Percentiles rank a stretch among this genome's conserved stretches.
phyloP scores from a whole-genome alignment of 2,113 vertebrate genomes.

The Corythoichthys intestinalis region DNA sequence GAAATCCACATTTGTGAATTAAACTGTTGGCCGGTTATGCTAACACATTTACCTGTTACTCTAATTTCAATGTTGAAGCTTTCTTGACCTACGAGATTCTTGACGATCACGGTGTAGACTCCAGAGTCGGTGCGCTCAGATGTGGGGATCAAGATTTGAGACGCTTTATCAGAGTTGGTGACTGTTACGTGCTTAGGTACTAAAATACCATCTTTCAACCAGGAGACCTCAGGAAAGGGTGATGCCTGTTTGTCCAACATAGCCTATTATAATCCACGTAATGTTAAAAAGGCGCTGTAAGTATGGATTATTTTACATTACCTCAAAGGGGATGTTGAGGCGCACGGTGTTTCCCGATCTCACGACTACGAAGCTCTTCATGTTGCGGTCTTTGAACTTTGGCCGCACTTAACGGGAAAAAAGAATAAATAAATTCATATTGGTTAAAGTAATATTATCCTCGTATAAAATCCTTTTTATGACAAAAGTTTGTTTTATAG shows the following conservation, averaged over 20 bases:
- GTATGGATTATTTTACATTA: constrained; percentile 38
- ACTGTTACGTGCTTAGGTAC: constrained; percentile 68
- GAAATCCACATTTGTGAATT: background rate
- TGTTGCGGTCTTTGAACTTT: constrained; percentile 72
- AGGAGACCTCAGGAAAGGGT: constrained; percentile 77
- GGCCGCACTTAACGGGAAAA: constrained; percentile 72
- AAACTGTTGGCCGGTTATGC: background rate
- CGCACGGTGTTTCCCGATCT: constrained; percentile 76
- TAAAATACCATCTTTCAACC: constrained; percentile 80
- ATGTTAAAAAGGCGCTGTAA: background rate
- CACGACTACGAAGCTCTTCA: constrained; percentile 73
- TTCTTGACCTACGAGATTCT: constrained; percentile 69
- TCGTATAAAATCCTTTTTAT: background rate
- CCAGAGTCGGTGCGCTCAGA: constrained; percentile 77
- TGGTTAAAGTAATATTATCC: background rate
- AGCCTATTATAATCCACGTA: background rate
- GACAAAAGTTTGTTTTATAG: background rate
- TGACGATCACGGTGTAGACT: constrained; percentile 75
- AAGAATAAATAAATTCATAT: background rate
- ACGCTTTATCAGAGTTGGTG: constrained; percentile 70
- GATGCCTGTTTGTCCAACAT: constrained; percentile 64
- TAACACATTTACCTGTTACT: constrained; percentile 76
- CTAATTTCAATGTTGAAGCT: constrained; percentile 76
- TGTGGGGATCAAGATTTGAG: constrained; percentile 77
- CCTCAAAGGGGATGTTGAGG: constrained; percentile 80